phyloP scores from a whole-genome alignment of 2,888 invertebrate genomes.

The Ferdinandea cuprea region DNA sequence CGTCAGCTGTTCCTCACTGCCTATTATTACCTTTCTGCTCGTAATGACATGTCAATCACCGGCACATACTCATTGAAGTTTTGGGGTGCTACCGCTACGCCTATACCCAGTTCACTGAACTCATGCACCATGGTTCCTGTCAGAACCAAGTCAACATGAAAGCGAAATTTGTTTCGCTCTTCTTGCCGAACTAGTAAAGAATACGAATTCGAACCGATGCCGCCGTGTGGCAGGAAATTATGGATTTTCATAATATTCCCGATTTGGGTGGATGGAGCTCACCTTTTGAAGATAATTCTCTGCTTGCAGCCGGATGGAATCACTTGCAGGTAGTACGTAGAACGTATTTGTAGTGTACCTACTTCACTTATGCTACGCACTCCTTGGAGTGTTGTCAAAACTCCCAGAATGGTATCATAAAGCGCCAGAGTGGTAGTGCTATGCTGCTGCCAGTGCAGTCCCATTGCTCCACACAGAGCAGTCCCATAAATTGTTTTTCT shows the following conservation, averaged over 20 bases:
- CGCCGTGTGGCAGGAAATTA: constrained; percentile 55
- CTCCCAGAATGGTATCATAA: constrained; percentile 8
- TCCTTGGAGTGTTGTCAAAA: constrained; percentile 5
- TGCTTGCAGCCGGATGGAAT: constrained; percentile 10
- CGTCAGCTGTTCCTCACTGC: constrained; percentile 38
- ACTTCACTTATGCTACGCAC: too few species aligned
- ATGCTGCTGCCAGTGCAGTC: background rate
- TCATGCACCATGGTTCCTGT: constrained; percentile 63
- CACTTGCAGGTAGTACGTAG: constrained; percentile 29
- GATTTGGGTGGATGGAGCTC: constrained; percentile 53
- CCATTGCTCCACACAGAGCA: constrained; percentile 30
- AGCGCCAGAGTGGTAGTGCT: constrained; percentile 15
- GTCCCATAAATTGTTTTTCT: constrained; percentile 70
- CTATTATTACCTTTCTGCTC: constrained; percentile 7
- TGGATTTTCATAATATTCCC: constrained; percentile 65
- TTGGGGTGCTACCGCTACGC: constrained; percentile 21
- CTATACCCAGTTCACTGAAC: constrained; percentile 63
- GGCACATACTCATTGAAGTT: constrained; percentile 56
- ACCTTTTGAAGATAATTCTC: constrained; percentile 48
- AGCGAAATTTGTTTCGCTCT: constrained; percentile 45
- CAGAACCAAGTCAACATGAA: constrained; percentile 59
- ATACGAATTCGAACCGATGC: background rate
- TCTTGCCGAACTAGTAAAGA: background rate
- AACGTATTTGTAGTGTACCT: background rate
- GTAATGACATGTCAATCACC: constrained; percentile 73